Conservation (phyloP, 2,797 vertebrate species). For the Silurus lanzhouensis region DNA sequence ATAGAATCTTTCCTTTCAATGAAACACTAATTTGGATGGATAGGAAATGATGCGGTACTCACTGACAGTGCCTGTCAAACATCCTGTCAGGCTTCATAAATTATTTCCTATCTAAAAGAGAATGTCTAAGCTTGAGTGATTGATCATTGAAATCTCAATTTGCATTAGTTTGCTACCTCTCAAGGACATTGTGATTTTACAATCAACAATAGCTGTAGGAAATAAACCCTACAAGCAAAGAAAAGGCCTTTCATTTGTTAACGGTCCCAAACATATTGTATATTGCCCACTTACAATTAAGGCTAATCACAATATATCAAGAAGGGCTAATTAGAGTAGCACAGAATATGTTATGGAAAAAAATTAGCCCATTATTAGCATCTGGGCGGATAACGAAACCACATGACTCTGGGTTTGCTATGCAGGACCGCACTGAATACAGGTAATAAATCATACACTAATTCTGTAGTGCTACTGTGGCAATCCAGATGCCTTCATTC, state of each 20-base stretch:
- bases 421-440: slow-evolving; percentile 28
- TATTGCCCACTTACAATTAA: not conserved
- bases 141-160: slow-evolving; percentile 22
- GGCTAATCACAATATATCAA: slow-evolving; percentile 33
- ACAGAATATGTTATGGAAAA: slow-evolving; percentile 16
- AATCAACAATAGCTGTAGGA: not conserved
- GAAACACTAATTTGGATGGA: slow-evolving; percentile 9
- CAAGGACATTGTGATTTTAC: slow-evolving; percentile 9
- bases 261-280: slow-evolving; percentile 14
- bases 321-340: slow-evolving; percentile 32
- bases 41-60: slow-evolving; percentile 14
- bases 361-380: slow-evolving; percentile 22
- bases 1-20: not conserved
- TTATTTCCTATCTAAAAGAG: slow-evolving; percentile 34
- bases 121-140: slow-evolving; percentile 20
- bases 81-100: slow-evolving; percentile 20
- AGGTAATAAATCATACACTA: slow-evolving; percentile 51
- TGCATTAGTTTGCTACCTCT: not conserved
- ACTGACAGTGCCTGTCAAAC: slow-evolving; percentile 18
- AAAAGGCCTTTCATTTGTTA: slow-evolving; percentile 6
- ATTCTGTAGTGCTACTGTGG: slow-evolving; percentile 36
- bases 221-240: slow-evolving; percentile 18
- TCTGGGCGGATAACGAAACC: slow-evolving; percentile 37
- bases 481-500: slow-evolving; percentile 47
- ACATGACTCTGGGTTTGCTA: slow-evolving; percentile 44